phyloP scores from a whole-genome alignment of 1,140 invertebrate genomes.

The Subanguina moxae region DNA sequence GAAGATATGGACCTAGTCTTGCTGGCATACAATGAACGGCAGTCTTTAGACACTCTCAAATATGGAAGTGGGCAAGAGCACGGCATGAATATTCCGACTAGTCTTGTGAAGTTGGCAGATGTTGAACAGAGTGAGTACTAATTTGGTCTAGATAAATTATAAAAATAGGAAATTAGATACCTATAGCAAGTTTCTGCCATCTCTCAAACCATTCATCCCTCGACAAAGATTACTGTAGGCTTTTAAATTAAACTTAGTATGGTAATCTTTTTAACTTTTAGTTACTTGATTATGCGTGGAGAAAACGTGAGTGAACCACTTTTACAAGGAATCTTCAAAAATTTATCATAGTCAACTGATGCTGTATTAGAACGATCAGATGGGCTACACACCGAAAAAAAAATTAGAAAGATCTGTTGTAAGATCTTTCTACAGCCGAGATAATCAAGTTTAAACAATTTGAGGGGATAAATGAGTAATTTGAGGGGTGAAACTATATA shows the following conservation, averaged over 20 bases:
- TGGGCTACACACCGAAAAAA: too few species aligned
- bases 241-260: too few species aligned
- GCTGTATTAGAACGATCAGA: too few species aligned
- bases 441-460: too few species aligned
- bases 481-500: too few species aligned
- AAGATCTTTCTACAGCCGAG: too few species aligned
- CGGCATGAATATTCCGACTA: not conserved
- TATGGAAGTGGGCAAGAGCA: not conserved
- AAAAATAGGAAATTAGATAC: constrained; percentile 12
- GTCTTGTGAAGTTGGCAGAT: constrained; percentile 14
- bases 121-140: constrained; percentile 6
- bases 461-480: too few species aligned
- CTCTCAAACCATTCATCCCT: constrained; percentile 36
- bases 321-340: too few species aligned
- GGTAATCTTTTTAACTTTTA: too few species aligned
- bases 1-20: constrained; percentile 34
- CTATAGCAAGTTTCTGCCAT: constrained; percentile 39
- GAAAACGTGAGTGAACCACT: constrained; percentile 18
- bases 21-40: constrained; percentile 32
- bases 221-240: constrained; percentile 31
- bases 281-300: constrained; percentile 12
- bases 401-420: too few species aligned
- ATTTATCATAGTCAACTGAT: too few species aligned
- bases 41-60: constrained; percentile 20
- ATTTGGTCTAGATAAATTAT: not conserved